Conservation (phyloP, 2,113 vertebrate genomes). For the Promerops cafer region DNA sequence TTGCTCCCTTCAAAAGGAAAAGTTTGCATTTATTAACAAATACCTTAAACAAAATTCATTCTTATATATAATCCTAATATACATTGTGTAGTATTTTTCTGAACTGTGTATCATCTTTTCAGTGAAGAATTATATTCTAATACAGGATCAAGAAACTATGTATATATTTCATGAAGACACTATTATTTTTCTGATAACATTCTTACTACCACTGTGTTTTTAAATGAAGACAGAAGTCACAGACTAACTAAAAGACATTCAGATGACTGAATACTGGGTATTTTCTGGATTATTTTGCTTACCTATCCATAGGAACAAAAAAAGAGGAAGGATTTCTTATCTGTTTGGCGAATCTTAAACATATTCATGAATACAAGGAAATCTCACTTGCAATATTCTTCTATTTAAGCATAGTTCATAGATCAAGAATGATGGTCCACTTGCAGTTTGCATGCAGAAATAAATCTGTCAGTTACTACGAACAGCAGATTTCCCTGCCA, state of each 20-base stretch:
- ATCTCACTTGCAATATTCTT: background rate
- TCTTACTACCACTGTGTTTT: background rate
- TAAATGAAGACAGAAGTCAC: background rate
- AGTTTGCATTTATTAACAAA: background rate
- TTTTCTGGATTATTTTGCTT: background rate
- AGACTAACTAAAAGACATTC: background rate
- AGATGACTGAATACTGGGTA: background rate
- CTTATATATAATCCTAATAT: background rate
- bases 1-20: constrained; percentile 80
- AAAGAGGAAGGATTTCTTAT: background rate
- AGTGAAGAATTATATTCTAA: background rate
- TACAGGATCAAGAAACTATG: background rate
- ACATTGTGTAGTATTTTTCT: background rate
- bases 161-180: background rate
- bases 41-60: background rate
- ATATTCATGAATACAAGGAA: background rate
- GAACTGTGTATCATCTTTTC: no score
- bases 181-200: background rate
- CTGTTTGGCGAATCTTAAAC: background rate
- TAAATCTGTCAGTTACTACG: background rate
- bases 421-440: background rate
- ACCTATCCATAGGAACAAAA: background rate
- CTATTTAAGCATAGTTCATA: background rate
- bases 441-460: background rate
- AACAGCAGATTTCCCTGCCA: background rate